Evolutionary conservation across 1,140 invertebrate genomes (phyloP), one percentile per base, ranked within the genome.

Genomic region (Teleopsis dalmanni): DNA sequence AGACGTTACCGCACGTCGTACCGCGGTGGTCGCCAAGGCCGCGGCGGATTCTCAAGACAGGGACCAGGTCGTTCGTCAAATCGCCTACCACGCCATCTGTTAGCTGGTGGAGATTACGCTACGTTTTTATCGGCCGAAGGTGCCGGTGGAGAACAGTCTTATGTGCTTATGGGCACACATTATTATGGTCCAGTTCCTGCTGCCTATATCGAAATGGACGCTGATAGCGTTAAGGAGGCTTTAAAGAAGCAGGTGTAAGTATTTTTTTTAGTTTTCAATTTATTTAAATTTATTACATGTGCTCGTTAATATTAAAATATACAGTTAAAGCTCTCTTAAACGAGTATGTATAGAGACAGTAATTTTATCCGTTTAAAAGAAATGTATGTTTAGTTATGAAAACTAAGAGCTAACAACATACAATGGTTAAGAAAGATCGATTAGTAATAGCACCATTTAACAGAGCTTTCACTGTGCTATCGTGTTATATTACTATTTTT

Each of bases 161-260:
- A 73, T 54, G 75, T 83, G 58, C 75, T 82, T 63, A 77, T 84
- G 75, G 81, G 82, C 51, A 72, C 75, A 14, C 71, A 70, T 48
- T 73, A 72, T 50, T 73, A 71, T 57, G 65, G 64, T 47, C 72
- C 74, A n/a, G 72, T 67, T 25, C 69, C 68, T 10, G 68, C 73
- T 13, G 73, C 73, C 55, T 76, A 75, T 23, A 67, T 77, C 10
- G 74, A 76, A 21, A 60, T 78, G 38, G 77, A 79, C 54, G 73
- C 71, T 29, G 57, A 58, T 11, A 75, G 74, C 52, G 67, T 90
- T 3, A 88, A 87, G 63, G 85, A 88, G 50, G 81, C 83, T 53
- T 83, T 91, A 52, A 84, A 80, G 59, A 88, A 89, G 59, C 87
- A 90, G 76, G 87, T 90, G 86, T 89, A 72, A 83, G 81, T 79